Evolutionary conservation across 2,888 invertebrate genomes (phyloP), one percentile per base, ranked within the genome.

Genomic region (Kryphioiulus occultus): DNA sequence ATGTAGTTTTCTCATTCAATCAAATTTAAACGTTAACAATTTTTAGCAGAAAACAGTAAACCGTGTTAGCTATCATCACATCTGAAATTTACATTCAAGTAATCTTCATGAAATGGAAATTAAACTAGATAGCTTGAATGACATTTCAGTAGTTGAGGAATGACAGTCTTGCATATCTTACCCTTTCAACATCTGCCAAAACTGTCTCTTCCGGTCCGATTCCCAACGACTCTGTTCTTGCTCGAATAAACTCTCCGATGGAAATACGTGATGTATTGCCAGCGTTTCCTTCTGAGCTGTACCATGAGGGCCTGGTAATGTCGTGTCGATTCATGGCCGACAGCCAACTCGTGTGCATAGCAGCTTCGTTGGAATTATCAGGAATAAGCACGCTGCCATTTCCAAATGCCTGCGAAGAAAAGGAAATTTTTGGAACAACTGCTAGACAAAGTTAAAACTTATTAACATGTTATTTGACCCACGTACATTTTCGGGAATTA

Each of bases 261-360:
- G 85, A 39, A 85, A 85, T 19, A 19, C 85, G 85, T 22, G 85
- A 85, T 85, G 39, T 39, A 78, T 78, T 78, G 12, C 26, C 12
- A 15, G 26, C 30, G 15, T 30, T 30, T 1, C 39, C 85, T 39
- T 85, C 85, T 0, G 42, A 42, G 22, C 12, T 85, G 22, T 12
- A n/a, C 85, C 85, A 85, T 4, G 85, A 85, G n/a, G 85, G 85
- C 22, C 85, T n/a, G 26, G 85, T 85, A 9, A 85, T 85, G 35
- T 85, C 85, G 9, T 85, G 85, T 10, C 85, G 85, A 85, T 85
- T 85, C 19, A 85, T 3, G 17, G 22, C 39, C 5, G 84, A n/a
- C 12, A 85, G 39, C 85, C 85, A 85, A 85, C 85, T 85, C 0
- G 15, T 42, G 22, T 35, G 78, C 26, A 78, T 15, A 30, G 30